phyloP scores from a whole-genome alignment of 2,888 invertebrate species.

The Drosophila anomalata region DNA sequence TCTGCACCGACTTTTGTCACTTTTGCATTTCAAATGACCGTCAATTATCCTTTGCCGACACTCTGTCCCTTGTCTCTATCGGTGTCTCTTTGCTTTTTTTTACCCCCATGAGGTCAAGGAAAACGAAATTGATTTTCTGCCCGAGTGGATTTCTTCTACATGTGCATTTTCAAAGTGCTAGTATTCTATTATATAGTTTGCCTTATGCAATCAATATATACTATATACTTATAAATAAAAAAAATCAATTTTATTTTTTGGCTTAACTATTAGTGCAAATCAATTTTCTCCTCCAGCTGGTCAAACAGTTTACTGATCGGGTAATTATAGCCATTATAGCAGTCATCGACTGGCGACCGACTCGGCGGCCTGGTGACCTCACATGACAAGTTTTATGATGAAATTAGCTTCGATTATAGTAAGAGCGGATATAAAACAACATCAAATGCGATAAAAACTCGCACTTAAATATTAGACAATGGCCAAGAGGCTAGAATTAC shows the following conservation, averaged over 20 bases:
- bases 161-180: conserved; percentile 35
- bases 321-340: conserved; percentile 24
- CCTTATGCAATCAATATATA: conserved; percentile 56
- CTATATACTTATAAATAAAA: background rate
- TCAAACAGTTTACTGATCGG: conserved; percentile 13
- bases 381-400: conserved; percentile 55
- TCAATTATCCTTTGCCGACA: conserved; percentile 81
- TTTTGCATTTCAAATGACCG: conserved; percentile 78
- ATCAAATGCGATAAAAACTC: conserved; percentile 38
- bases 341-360: conserved; percentile 6
- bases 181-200: conserved; percentile 1
- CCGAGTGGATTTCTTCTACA: conserved; percentile 15
- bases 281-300: conserved; percentile 6
- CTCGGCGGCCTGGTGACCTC: conserved; percentile 52
- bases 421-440: conserved; percentile 26
- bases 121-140: conserved; percentile 72
- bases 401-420: conserved; percentile 50
- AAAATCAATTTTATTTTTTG: background rate
- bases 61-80: conserved; percentile 27
- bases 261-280: conserved; percentile 10
- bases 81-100: conserved; percentile 8
- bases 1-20: conserved; percentile 50
- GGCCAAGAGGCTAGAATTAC: conserved; percentile 20
- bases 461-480: conserved; percentile 16
- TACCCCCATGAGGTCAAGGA: conserved; percentile 66